Conservation (phyloP, 2,888 invertebrate genomes). For the Parnassius orleans region DNA sequence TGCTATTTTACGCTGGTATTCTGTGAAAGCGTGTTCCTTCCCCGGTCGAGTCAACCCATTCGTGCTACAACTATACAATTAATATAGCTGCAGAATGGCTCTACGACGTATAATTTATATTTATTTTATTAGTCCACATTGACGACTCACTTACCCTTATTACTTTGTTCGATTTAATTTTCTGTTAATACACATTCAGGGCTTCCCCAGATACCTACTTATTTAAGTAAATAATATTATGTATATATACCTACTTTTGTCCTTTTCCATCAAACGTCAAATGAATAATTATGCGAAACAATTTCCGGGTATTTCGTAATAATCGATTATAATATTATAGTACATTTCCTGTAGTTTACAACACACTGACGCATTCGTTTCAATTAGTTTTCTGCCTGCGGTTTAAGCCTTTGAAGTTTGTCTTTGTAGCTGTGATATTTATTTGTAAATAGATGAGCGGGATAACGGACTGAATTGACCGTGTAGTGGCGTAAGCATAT, state of each 20-base stretch:
- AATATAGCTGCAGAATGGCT: no score
- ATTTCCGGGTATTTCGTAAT: slow-evolving; percentile 16
- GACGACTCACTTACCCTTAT: neutral
- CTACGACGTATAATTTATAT: no score
- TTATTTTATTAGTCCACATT: no score
- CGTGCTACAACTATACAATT: no score
- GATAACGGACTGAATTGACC: no score
- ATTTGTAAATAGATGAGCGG: no score
- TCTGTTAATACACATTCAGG: neutral
- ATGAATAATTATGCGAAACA: neutral
- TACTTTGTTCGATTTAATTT: neutral
- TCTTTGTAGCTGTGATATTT: no score
- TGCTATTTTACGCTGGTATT: no score
- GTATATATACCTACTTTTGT: neutral
- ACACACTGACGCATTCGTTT: neutral
- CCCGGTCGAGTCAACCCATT: no score
- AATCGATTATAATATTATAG: slow-evolving; percentile 4
- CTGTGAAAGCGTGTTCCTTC: no score
- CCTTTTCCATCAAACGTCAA: slow-evolving; percentile 6
- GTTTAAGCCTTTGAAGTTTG: neutral
- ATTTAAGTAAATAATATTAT: neutral
- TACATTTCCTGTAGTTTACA: slow-evolving; percentile 17
- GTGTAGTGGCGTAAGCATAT: no score
- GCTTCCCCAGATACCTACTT: slow-evolving; percentile 1
- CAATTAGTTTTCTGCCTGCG: neutral